phyloP scores from a whole-genome alignment of 2,113 vertebrate species.

The Psittacula cyanocephala region DNA sequence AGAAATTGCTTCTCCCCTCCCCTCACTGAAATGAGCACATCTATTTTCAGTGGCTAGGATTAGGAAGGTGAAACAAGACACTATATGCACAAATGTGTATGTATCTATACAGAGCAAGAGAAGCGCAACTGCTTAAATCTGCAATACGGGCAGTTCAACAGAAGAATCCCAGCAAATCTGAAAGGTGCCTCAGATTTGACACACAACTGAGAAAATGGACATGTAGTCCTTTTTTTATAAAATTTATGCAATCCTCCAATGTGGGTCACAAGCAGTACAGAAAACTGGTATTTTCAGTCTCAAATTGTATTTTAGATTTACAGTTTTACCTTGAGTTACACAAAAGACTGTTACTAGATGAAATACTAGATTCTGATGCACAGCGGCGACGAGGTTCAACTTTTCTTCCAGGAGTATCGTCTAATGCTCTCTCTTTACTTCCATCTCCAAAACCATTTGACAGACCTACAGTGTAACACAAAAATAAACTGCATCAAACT shows the following conservation, averaged over 20 bases:
- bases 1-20: not conserved
- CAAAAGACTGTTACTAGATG: constrained; percentile 89
- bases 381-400: constrained; percentile 89
- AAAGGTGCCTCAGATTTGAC: not conserved
- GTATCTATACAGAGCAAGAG: not conserved
- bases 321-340: constrained; percentile 86
- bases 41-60: not conserved
- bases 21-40: not conserved
- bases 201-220: not conserved
- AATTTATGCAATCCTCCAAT: not conserved
- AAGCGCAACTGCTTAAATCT: not conserved
- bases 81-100: not conserved
- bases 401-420: constrained; percentile 75
- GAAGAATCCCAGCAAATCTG: not conserved
- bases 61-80: not conserved
- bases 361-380: constrained; percentile 95
- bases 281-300: not conserved
- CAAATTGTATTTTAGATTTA: not conserved
- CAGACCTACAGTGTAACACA: constrained; percentile 78
- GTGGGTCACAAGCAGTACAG: not conserved
- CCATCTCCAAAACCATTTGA: constrained; percentile 87
- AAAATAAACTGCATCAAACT: constrained; percentile 23
- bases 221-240: not conserved
- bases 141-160: not conserved
- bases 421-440: constrained; percentile 74